Conservation (phyloP, 2,113 vertebrate species). For the Coptodon bakossiorum region DNA sequence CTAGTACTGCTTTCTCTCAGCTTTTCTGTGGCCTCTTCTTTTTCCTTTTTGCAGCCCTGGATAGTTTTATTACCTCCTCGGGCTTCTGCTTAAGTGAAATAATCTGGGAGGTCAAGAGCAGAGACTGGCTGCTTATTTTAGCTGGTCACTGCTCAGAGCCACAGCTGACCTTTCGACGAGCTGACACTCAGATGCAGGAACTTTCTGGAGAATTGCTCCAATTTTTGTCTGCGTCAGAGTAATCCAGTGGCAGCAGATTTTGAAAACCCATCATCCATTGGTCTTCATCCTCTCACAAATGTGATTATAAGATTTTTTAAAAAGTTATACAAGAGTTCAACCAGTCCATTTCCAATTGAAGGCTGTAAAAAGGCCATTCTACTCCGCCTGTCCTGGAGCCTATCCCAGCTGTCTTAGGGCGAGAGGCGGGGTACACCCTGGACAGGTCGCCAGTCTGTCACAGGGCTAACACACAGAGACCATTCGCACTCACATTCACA, state of each 20-base stretch:
- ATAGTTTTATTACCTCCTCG: background rate
- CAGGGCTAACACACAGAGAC: accelerated
- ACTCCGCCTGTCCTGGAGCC: accelerated
- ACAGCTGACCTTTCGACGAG: background rate
- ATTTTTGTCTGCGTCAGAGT: background rate
- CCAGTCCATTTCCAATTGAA: accelerated
- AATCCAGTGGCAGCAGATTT: background rate
- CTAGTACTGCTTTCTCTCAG: background rate
- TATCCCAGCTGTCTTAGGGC: accelerated
- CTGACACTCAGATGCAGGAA: background rate
- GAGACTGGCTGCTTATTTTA: background rate
- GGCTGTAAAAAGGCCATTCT: background rate
- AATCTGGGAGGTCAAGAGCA: background rate
- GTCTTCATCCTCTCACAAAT: background rate
- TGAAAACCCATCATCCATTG: background rate
- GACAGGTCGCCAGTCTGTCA: background rate
- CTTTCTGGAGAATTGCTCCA: background rate
- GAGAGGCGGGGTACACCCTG: background rate
- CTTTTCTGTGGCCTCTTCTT: background rate
- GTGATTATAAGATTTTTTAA: accelerated
- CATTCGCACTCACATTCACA: accelerated
- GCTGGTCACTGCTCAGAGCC: background rate
- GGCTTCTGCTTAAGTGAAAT: background rate
- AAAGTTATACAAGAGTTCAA: background rate
- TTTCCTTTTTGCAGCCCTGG: background rate